Percentiles rank a stretch among this genome's conserved stretches.
These are phyloP conservation scores for Xestoiulus laeticollis DNA, from an alignment of 2,888 invertebrate genomes.

Conservation along the genomic window DNA sequence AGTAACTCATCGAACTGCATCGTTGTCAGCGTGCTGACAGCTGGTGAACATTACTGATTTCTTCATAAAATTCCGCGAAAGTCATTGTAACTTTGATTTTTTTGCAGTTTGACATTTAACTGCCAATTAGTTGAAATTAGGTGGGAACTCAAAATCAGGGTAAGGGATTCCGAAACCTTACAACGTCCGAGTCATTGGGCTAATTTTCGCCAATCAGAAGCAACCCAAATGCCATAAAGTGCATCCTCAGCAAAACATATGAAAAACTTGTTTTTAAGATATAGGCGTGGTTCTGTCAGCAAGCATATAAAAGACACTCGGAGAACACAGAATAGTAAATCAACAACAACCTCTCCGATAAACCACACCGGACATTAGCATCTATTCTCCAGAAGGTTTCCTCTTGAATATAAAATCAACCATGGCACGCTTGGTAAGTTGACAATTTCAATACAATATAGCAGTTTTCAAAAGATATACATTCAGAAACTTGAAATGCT, in stretches of 20 bases:
- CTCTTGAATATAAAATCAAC: background rate
- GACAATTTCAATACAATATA: background rate
- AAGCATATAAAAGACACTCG: background rate
- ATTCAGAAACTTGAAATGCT: too few species aligned
- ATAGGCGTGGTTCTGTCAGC: background rate
- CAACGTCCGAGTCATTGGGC: background rate
- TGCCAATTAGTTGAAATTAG: constrained; percentile 2
- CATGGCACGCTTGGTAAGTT: constrained; percentile 25
- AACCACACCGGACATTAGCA: background rate
- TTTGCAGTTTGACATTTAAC: background rate
- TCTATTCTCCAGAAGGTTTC: background rate
- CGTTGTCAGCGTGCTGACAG: background rate
- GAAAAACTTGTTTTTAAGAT: background rate
- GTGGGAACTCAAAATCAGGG: background rate
- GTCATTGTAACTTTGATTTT: background rate
- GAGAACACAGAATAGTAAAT: background rate
- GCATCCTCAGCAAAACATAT: background rate
- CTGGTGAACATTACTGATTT: background rate
- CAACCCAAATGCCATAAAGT: constrained; percentile 18
- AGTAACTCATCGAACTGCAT: background rate
- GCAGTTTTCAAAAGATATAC: background rate
- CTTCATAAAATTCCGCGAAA: background rate
- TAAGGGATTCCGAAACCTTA: constrained; percentile 7
- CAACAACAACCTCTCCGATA: background rate
- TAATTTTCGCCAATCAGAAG: background rate